Conservation (phyloP, 2,113 vertebrate genomes). For the Anas platyrhynchos region DNA sequence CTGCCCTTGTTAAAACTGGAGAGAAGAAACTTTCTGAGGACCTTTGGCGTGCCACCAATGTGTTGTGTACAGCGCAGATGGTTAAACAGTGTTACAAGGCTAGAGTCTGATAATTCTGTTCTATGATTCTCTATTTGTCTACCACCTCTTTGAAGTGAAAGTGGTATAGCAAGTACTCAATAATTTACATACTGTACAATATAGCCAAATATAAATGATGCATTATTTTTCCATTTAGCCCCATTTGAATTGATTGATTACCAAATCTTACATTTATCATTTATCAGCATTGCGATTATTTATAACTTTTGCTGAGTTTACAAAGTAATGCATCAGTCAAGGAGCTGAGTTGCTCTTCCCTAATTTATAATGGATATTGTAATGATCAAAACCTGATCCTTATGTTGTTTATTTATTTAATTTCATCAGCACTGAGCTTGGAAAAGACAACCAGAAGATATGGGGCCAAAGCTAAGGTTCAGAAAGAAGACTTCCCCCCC, state of each 20-base stretch:
- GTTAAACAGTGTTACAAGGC: slow-evolving; percentile 1
- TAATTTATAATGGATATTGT: slow-evolving; percentile 71
- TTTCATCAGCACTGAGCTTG: slow-evolving; percentile 44
- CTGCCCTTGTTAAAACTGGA: background rate
- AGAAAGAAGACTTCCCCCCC: background rate
- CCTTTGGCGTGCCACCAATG: background rate
- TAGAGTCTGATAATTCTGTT: background rate
- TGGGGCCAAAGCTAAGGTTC: background rate
- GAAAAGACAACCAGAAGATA: slow-evolving; percentile 22
- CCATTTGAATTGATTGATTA: slow-evolving; percentile 73
- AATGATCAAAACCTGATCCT: slow-evolving; percentile 42
- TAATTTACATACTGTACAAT: slow-evolving; percentile 58
- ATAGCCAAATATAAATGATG: slow-evolving; percentile 57
- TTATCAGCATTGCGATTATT: slow-evolving; percentile 71
- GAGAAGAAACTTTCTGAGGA: background rate
- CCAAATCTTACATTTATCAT: slow-evolving; percentile 58
- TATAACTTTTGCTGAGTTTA: slow-evolving; percentile 77
- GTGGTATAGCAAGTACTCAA: slow-evolving; percentile 29
- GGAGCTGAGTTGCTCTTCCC: slow-evolving; percentile 70
- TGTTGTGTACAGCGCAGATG: background rate
- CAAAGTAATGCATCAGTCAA: slow-evolving; percentile 57
- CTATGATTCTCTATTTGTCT: slow-evolving; percentile 1
- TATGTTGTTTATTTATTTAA: slow-evolving; percentile 31
- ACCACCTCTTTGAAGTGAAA: slow-evolving; percentile 25
- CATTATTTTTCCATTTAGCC: slow-evolving; percentile 74